Base-by-base conservation (phyloP, 2,113 vertebrate genomes). In the Phalacrocorax pelagicus region DNA sequence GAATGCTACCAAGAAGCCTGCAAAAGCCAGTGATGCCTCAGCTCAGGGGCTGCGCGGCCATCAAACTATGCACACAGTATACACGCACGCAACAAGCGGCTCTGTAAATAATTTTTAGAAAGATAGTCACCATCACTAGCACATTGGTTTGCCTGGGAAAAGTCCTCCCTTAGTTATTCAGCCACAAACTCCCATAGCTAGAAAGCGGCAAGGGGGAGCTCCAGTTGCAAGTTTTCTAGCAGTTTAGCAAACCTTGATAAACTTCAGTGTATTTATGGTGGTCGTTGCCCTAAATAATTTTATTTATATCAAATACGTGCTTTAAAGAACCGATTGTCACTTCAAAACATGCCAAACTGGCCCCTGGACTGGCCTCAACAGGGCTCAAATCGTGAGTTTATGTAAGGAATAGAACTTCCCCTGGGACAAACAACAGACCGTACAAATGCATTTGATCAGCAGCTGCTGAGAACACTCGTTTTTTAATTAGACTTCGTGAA, bases 1-100 rank as follows among this genome's bases (percentile, higher is more conserved):
- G 61, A 84, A 42, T 9, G 2, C 13, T 22, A 32, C 26, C 61
- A 44, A 59, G 40, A 26, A 42, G 23, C n/a, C 57, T 57, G 21
- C 51, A 78, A 57, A 58, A 79, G 24, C n/a, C 49, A 77, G 15
- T 1, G 24, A 49, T 47, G 59, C 52, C 63, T 61, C 89, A 59
- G 57, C 23, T 67, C 72, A 27, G 2, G 1, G 1, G 30, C 16
- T 36, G 2, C 0, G 0, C 0, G 15, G 46, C 23, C 57, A 71
- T 32, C 42, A 44, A 67, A 27, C 21, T 9, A 22, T 11, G 55
- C 62, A 17, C 27, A 38, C n/a, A 1, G 0, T 3, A 36, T 11
- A 59, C 17, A 11, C 12, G 26, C 17, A 10, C 12, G n/a, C 71
- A 82, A 34, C 21, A 83, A 54, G 36, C 34, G 62, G 71, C 52